These are phyloP conservation scores for Bhutanitis thaidina DNA, from an alignment of 2,888 invertebrate species.

Conservation along the genomic window DNA sequence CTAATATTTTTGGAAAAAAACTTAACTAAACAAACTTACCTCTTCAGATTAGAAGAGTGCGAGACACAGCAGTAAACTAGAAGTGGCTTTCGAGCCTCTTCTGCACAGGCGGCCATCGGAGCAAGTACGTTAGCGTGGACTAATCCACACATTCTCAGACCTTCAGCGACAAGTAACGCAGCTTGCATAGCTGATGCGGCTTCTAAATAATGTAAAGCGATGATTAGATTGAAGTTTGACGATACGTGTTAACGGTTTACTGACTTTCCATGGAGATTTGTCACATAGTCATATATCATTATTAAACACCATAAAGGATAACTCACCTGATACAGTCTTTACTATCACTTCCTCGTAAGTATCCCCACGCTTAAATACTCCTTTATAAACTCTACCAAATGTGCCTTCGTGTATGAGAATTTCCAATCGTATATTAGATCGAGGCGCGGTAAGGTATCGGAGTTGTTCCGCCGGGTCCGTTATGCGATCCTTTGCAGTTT, in stretches of 20 bases:
- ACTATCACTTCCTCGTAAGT: slow-evolving; percentile 88
- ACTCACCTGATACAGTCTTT: slow-evolving; percentile 90
- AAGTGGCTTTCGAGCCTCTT: slow-evolving; percentile 79
- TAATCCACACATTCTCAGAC: slow-evolving; percentile 85
- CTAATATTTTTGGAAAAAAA: too few species aligned
- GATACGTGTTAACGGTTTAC: too few species aligned
- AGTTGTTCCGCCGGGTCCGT: slow-evolving; percentile 82
- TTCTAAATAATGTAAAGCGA: slow-evolving; percentile 73
- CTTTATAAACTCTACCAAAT: slow-evolving; percentile 92
- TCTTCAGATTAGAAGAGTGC: slow-evolving; percentile 85
- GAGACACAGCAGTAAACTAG: slow-evolving; percentile 85
- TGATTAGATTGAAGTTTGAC: too few species aligned
- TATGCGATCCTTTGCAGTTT: slow-evolving; percentile 66
- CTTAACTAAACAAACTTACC: slow-evolving; percentile 53
- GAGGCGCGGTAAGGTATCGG: slow-evolving; percentile 79
- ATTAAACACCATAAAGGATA: neutral
- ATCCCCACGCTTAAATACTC: slow-evolving; percentile 82
- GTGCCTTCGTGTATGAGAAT: slow-evolving; percentile 88
- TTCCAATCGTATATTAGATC: slow-evolving; percentile 81
- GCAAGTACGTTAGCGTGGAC: slow-evolving; percentile 86
- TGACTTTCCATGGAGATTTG: too few species aligned
- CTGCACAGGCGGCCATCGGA: slow-evolving; percentile 84
- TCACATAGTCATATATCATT: too few species aligned
- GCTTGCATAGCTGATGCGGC: slow-evolving; percentile 86
- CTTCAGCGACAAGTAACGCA: slow-evolving; percentile 85